Conservation (phyloP, 1,140 invertebrate species). For the Diorhabda sublineata region DNA sequence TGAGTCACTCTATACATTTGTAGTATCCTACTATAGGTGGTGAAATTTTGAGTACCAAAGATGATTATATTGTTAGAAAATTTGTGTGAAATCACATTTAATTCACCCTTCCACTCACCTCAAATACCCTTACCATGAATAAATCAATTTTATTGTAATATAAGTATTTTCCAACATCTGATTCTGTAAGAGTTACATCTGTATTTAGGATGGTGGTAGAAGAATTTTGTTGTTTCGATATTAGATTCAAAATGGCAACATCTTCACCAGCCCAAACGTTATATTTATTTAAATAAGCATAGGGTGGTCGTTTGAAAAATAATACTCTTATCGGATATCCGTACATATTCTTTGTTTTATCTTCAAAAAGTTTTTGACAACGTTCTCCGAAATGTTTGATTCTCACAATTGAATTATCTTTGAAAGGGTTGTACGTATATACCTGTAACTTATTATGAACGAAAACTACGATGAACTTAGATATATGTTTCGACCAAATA, state of each 20-base stretch:
- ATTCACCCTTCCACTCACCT: neutral
- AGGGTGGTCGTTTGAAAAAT: neutral
- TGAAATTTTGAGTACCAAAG: neutral
- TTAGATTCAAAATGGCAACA: neutral
- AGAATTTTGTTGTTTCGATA: neutral
- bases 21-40: neutral
- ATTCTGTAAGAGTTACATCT: neutral
- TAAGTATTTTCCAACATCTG: neutral
- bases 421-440: neutral
- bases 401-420: neutral
- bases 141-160: neutral
- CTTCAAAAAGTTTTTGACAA: neutral
- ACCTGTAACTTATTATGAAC: neutral
- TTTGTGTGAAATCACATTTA: too few relatives aligned
- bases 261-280: neutral
- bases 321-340: neutral
- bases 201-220: neutral
- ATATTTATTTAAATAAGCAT: neutral
- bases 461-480: neutral
- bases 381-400: neutral
- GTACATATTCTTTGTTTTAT: neutral
- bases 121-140: neutral
- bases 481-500: neutral
- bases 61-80: neutral
- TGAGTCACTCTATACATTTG: neutral